A percentile compares a stretch with the other conserved stretches of the same genome.
These are phyloP conservation scores for Carterocephalus palaemon DNA, from an alignment of 2,888 invertebrate species.

Conservation along the genomic window DNA sequence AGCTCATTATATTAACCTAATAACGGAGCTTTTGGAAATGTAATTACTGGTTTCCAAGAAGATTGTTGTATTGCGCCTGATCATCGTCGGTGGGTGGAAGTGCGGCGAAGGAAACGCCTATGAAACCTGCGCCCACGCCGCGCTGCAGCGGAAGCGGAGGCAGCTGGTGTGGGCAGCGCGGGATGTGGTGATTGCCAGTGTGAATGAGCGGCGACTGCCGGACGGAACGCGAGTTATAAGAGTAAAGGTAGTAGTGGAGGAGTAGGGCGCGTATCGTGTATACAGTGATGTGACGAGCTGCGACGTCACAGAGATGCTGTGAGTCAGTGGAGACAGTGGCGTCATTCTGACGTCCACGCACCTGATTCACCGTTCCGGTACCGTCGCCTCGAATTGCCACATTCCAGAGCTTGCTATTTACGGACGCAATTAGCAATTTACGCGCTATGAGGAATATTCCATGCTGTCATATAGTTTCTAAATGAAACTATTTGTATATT, in stretches of 20 bases:
- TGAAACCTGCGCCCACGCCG: constrained; percentile 65
- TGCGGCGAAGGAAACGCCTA: constrained; percentile 64
- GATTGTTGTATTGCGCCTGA: constrained; percentile 34
- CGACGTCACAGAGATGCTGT: constrained; percentile 58
- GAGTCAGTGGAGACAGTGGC: constrained; percentile 50
- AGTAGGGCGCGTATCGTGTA: constrained; percentile 43
- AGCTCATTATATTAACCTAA: too few species aligned
- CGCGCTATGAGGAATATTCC: constrained; percentile 3
- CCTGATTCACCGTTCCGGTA: constrained; percentile 60
- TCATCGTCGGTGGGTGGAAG: constrained; percentile 51
- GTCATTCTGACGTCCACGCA: constrained; percentile 63
- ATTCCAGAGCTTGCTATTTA: constrained; percentile 16
- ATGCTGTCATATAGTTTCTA: too few species aligned
- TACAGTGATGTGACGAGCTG: constrained; percentile 32
- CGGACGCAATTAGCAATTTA: constrained; percentile 5
- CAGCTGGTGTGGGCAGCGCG: constrained; percentile 50
- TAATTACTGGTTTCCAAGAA: constrained; percentile 32
- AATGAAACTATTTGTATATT: too few species aligned
- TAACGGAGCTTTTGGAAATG: too few species aligned
- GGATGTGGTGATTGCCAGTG: constrained; percentile 34
- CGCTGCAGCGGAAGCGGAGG: constrained; percentile 62
- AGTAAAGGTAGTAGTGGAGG: constrained; percentile 50
- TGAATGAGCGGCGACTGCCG: constrained; percentile 37
- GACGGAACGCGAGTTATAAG: constrained; percentile 40
- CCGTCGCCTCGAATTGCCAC: constrained; percentile 28